Percentiles rank a stretch among this genome's conserved stretches.
These are phyloP conservation scores for Apodemus agrarius DNA, from an alignment of 2,797 vertebrate species.

Conservation along the genomic window DNA sequence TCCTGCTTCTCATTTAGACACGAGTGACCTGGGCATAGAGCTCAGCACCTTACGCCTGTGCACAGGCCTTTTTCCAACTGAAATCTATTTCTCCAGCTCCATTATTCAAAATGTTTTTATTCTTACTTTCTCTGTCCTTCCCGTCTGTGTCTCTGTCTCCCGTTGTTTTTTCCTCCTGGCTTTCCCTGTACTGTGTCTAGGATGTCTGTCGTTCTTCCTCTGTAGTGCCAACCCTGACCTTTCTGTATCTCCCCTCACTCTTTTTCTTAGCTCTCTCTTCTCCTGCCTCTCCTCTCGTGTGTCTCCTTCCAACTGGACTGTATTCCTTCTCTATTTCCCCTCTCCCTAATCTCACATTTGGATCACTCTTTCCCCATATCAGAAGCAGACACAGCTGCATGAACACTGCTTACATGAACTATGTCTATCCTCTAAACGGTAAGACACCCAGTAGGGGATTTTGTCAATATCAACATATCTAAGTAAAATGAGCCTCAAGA, in stretches of 20 bases:
- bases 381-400: background rate
- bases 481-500: background rate
- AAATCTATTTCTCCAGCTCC: background rate
- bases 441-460: background rate
- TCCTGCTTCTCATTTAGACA: background rate
- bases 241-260: background rate
- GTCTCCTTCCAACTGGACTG: background rate
- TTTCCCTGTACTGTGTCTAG: background rate
- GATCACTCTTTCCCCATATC: background rate
- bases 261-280: background rate
- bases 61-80: background rate
- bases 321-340: background rate
- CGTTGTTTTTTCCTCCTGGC: background rate
- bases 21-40: background rate
- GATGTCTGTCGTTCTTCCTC: background rate
- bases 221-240: background rate
- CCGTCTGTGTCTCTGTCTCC: background rate
- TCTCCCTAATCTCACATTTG: background rate
- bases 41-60: no score
- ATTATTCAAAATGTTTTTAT: background rate
- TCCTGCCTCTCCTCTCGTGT: background rate
- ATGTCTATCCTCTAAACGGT: background rate
- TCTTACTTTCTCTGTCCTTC: background rate
- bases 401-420: background rate
- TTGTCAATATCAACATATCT: slow-evolving; percentile 23